Base-by-base conservation (phyloP, 2,888 invertebrate species). In the Nomada fucata region DNA sequence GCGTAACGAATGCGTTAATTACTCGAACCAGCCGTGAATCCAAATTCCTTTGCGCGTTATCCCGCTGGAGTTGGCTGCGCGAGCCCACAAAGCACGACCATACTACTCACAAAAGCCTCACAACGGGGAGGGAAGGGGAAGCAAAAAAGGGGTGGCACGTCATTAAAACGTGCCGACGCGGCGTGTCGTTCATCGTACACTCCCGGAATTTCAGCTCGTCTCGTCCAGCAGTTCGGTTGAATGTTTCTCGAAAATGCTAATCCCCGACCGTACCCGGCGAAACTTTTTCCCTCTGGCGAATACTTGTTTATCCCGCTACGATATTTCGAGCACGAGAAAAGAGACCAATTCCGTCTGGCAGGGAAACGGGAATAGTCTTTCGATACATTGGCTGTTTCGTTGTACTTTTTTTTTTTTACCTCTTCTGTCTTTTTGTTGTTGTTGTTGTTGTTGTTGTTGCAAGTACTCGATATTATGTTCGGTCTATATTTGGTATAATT, bases 111-210 rank as follows among this genome's bases (percentile, higher is more conserved):
- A 77, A 67, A 77, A 55, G 68, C 63, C 53, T 13, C 7, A 18
- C n/a, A 7, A 11, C 2, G 42, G 26, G 23, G 1, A 23, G 0
- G 1, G 23, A 1, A 1, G 23, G 3, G n/a, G 23, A 0, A n/a
- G n/a, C 4, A 47, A 2, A 53, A 53, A 10, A 5, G 5, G 50
- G n/a, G n/a, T 18, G 47, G 72, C 2, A 61, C 59, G 75, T 79
- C 79, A 64, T 79, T 79, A 79, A 79, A 79, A 79, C 74, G 69
- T 79, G 59, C 57, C 68, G 63, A 42, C 68, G 78, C 63, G 68
- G 52, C 67, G 74, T 64, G 69, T 69, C 75, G 74, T 74, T 64
- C 55, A 53, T 59, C 20, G 52, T 50, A n/a, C 20, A 18, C 63
- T 18, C 61, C 29, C 11, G 63, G 69, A 63, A 69, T 69, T 76